These are phyloP conservation scores for Papilio aristodemus DNA, from an alignment of 1,140 invertebrate genomes.

Conservation along the genomic window DNA sequence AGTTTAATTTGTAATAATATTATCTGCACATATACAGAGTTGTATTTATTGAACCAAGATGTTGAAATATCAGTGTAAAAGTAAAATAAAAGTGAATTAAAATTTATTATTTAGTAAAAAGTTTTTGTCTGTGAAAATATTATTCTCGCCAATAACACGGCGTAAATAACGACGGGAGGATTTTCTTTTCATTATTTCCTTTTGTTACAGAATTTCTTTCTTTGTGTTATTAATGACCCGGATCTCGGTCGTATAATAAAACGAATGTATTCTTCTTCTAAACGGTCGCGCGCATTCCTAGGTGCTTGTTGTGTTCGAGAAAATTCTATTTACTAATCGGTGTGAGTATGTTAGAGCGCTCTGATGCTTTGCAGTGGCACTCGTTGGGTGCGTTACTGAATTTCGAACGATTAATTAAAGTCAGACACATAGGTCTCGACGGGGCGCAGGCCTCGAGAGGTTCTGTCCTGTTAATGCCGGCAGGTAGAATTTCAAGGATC, in stretches of 20 bases:
- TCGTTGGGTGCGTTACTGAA: conserved; percentile 8
- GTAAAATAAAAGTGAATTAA: neutral
- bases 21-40: no score
- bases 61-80: no score
- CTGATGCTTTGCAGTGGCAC: conserved; percentile 2
- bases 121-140: conserved; percentile 34
- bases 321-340: conserved; percentile 33
- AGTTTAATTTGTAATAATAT: neutral
- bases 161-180: conserved; percentile 39
- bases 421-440: neutral
- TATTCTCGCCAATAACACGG: conserved; percentile 41
- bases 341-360: neutral
- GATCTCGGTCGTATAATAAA: conserved; percentile 43
- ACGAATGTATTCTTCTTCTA: conserved; percentile 44
- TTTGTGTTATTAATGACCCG: conserved; percentile 51
- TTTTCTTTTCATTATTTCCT: conserved; percentile 45
- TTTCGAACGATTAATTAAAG: conserved; percentile 24
- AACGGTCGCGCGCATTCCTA: conserved; percentile 38
- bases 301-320: conserved; percentile 39
- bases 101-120: neutral
- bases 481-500: conserved; percentile 37
- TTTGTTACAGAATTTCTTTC: conserved; percentile 45
- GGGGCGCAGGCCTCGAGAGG: neutral
- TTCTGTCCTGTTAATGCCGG: conserved; percentile 13
- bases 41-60: no score